Evolutionary conservation across 2,797 vertebrate species (phyloP), one percentile per base, ranked within the genome.

Genomic region (Serranus cabrilla): DNA sequence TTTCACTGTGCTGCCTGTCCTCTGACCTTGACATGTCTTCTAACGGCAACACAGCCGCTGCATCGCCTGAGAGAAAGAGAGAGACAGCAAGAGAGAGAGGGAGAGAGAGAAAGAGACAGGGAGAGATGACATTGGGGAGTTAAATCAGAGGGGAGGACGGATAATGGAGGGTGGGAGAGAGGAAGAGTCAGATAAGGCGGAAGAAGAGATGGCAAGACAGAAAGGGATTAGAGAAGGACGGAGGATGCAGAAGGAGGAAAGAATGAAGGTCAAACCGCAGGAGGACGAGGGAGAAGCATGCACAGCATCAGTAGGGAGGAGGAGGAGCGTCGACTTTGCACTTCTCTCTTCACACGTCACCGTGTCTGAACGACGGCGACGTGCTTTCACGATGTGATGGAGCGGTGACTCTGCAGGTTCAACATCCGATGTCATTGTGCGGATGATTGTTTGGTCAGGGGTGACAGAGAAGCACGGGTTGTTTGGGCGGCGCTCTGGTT

Each of bases 11-110:
- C 81, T 66, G 81, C 57, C 74, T 43, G 75, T 84, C 85, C 77
- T 71, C 39, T 88, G 86, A 92, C 91, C 90, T 93, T 93, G 78
- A 77, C 62, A 40, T 43, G 82, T 79, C 84, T 83, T 56, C 50
- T 81, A 80, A 76, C 63, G 63, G 64, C 77, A 69, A 40, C 16
- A 20, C 54, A 50, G 80, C 65, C 31, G 68, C 60, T 57, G 67
- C 60, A 42, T 62, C 34, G 54, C n/a, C 1, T 54, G 61, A 47
- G 57, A 55, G 61, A 39, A 55, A 39, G 49, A 23, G 40, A 62
- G 65, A 62, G 45, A 45, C 40, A 40, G n/a, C n/a, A n/a, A n/a
- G 43, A 17, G 9, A 56, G 23, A 23, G n/a, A 37, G 75, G 31
- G 49, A 56, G 60, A 23, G 60, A 40, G 42, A 42, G 25, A 27